Base-by-base conservation (phyloP, 2,888 invertebrate genomes). In the Augochlorella aurata region DNA sequence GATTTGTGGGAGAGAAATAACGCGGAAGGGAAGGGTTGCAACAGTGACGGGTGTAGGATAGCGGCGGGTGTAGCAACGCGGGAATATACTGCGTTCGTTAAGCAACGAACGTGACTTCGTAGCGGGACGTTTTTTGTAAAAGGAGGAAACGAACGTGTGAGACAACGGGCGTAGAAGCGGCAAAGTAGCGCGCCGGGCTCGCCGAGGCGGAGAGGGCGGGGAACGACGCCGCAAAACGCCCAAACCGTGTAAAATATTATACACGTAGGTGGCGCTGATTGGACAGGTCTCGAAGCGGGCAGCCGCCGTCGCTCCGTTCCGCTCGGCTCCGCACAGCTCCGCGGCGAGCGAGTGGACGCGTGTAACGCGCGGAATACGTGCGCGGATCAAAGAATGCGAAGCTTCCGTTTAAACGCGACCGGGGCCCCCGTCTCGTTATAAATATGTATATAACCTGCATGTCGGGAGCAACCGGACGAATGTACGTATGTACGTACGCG, bases 71-170 rank as follows among this genome's bases (percentile, higher is more conserved):
- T 65, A 38, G 61, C 73, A 21, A n/a, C 29, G 49, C 68, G 58
- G 67, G 80, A 74, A 86, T 81, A 88, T 74, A 77, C 75, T 78
- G 81, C 84, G 83, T 88, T 89, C 87, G 87, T 90, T 90, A 89
- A 81, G 83, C 89, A 83, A 87, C 84, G 88, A 89, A 90, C 90
- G 90, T 89, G 90, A 90, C 90, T 89, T 85, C 84, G 84, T 82
- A 73, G 80, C 70, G 83, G 70, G 74, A 63, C 73, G 69, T 52
- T 73, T 72, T 84, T 74, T 63, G 49, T 67, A 83, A 86, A 76
- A 79, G 79, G 61, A 74, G 21, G 61, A 61, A 49, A 77, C 58
- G 45, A 54, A 65, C 71, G 70, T 14, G 47, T 14, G 47, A 58
- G 66, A 73, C 72, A 67, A 54, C 24, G 70, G 66, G 18, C 54